A percentile compares a stretch with the other conserved stretches of the same genome.
These are phyloP conservation scores for Formicarius rufipectus DNA, from an alignment of 2,113 vertebrate genomes.

Conservation along the genomic window DNA sequence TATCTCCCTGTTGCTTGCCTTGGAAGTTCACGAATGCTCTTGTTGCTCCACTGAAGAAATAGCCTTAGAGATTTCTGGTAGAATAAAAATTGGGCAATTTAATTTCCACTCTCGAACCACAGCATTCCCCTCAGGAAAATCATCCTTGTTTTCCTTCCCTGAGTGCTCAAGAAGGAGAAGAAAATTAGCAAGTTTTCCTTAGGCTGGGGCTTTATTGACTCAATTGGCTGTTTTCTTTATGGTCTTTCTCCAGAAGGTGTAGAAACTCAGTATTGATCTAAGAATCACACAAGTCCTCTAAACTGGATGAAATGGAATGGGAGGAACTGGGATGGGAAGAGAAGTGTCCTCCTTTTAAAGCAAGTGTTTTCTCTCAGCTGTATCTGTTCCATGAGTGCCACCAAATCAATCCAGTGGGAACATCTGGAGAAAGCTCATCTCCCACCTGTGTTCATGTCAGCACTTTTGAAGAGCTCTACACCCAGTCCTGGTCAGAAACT, in stretches of 20 bases:
- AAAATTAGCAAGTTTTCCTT: not conserved
- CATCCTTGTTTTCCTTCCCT: not conserved
- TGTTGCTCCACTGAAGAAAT: not conserved
- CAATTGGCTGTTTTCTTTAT: not conserved
- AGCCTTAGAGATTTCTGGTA: not conserved
- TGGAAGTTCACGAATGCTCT: not conserved
- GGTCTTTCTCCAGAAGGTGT: not conserved
- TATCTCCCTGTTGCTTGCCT: not conserved
- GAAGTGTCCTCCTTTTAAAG: not conserved
- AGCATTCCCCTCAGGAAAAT: not conserved
- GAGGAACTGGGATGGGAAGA: not conserved
- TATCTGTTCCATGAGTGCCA: not conserved
- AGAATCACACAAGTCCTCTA: not conserved
- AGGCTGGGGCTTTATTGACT: not conserved
- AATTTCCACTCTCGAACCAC: not conserved
- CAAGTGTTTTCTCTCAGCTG: not conserved
- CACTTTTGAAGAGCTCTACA: not conserved
- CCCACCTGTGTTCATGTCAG: not conserved
- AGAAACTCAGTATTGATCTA: not conserved
- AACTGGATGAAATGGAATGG: not conserved
- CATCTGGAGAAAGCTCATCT: not conserved
- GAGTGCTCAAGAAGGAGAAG: not conserved
- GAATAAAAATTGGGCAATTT: not conserved
- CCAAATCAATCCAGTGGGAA: not conserved
- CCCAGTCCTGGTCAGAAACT: not conserved